Percentiles rank a stretch among this genome's conserved stretches.
These are phyloP conservation scores for Hippocampus kuda DNA, from an alignment of 2,797 vertebrate species.

Conservation along the genomic window DNA sequence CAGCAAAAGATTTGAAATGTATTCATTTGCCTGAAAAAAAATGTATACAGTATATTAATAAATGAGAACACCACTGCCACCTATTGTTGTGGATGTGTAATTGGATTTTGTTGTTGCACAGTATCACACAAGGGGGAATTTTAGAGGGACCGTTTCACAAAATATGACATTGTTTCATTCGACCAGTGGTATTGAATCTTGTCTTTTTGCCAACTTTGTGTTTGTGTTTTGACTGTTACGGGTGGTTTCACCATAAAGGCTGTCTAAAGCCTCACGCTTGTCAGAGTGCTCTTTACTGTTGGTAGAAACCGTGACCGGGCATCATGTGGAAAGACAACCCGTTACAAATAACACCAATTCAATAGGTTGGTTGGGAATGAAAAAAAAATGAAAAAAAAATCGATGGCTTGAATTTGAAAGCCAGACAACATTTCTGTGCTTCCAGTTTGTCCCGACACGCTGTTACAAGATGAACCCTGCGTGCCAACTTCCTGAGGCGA, in stretches of 20 bases:
- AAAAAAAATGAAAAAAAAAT: neutral
- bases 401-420: conserved; percentile 10
- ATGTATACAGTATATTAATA: no score
- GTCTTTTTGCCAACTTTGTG: no score
- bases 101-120: no score
- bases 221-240: neutral
- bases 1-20: no score
- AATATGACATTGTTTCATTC: no score
- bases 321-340: neutral
- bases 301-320: neutral
- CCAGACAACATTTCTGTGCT: conserved; percentile 15
- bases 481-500: conserved; percentile 19
- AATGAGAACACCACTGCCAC: no score
- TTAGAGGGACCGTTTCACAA: no score
- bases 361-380: neutral
- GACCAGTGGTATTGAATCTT: no score
- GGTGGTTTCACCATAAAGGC: neutral
- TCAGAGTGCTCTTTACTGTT: neutral
- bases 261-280: neutral
- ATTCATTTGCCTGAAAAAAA: no score
- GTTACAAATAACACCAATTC: neutral
- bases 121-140: neutral
- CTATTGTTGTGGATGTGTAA: no score
- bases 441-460: neutral
- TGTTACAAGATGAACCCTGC: conserved; percentile 22